phyloP scores from a whole-genome alignment of 2,888 invertebrate genomes.

The Tetragnatha montana region DNA sequence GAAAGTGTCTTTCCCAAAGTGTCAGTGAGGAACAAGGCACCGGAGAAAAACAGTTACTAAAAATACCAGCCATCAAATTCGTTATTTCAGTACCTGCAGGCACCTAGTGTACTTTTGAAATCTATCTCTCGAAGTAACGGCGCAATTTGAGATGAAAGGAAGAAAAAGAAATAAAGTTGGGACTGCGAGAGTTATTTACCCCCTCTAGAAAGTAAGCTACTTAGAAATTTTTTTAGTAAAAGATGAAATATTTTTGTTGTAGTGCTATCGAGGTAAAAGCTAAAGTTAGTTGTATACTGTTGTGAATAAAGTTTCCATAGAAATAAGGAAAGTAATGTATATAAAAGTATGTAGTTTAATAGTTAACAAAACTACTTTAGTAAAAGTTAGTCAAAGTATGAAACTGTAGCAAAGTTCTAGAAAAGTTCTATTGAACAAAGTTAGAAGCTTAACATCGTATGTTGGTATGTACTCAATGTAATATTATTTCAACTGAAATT shows the following conservation, averaged over 20 bases:
- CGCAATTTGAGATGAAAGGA: constrained; percentile 47
- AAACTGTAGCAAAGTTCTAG: too few relatives aligned
- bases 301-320: too few relatives aligned
- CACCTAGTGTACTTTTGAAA: constrained; percentile 31
- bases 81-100: constrained; percentile 34
- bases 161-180: constrained; percentile 3
- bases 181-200: constrained; percentile 25
- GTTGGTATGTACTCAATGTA: too few relatives aligned
- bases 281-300: too few relatives aligned
- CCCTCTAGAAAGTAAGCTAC: not conserved
- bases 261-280: not conserved
- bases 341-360: too few relatives aligned
- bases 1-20: constrained; percentile 30
- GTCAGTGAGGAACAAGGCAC: not conserved
- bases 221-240: not conserved
- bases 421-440: too few relatives aligned
- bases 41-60: constrained; percentile 7
- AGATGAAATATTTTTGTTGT: not conserved
- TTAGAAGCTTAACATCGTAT: too few relatives aligned
- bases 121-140: constrained; percentile 64
- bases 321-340: too few relatives aligned
- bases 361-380: too few relatives aligned
- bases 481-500: too few relatives aligned
- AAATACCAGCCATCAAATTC: constrained; percentile 44
- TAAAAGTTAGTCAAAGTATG: too few relatives aligned